Evolutionary conservation across 2,797 vertebrate genomes (phyloP).

Genomic region (Eidolon dupreanum): DNA sequence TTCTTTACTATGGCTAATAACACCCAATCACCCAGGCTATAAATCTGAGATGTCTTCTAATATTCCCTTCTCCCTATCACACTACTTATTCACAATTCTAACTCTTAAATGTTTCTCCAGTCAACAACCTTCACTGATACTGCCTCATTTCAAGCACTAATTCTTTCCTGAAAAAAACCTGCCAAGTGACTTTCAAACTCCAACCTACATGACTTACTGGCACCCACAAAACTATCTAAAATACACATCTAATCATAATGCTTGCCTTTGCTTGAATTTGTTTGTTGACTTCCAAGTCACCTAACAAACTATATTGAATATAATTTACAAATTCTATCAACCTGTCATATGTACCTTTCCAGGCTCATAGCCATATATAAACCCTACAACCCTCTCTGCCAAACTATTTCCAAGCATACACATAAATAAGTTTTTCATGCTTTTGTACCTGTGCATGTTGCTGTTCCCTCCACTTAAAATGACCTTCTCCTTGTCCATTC

Average conservation of each 20-base stretch:
- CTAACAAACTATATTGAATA: neutral
- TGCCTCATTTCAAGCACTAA: constrained; percentile 35
- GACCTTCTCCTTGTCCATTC: neutral
- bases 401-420: neutral
- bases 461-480: neutral
- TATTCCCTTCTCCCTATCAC: neutral
- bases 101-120: neutral
- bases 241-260: neutral
- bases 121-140: neutral
- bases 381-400: neutral
- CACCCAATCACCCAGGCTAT: neutral
- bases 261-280: neutral
- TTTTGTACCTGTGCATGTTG: neutral
- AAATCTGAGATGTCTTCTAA: neutral
- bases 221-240: constrained; percentile 1
- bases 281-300: neutral
- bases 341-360: neutral
- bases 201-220: neutral
- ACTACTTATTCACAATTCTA: constrained; percentile 40
- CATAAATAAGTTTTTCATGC: neutral
- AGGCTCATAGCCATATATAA: neutral
- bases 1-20: neutral
- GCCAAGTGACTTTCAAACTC: neutral
- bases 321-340: neutral
- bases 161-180: neutral